Percentiles rank a stretch among this genome's conserved stretches.
Evolutionary conservation across 2,113 vertebrate genomes (phyloP).

Genomic region (Chaetodon trifascialis): DNA sequence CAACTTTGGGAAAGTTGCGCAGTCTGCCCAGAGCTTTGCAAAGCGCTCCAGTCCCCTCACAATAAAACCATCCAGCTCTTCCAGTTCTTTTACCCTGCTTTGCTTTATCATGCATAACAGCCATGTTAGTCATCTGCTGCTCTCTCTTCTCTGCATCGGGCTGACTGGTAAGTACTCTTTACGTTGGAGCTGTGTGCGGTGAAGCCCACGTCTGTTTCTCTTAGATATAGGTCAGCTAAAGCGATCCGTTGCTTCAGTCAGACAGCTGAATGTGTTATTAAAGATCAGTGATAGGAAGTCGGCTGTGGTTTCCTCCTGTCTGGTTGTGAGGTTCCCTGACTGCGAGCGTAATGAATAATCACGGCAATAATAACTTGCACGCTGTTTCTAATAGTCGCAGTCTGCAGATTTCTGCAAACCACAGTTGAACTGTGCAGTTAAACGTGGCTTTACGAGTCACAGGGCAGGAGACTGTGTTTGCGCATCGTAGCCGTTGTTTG

Average conservation of each 20-base stretch:
- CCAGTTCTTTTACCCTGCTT: constrained; percentile 34
- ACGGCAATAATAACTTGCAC: background rate
- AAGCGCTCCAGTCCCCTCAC: constrained; percentile 22
- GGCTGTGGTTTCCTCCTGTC: background rate
- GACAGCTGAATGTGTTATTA: background rate
- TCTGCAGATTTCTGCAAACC: background rate
- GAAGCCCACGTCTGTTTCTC: background rate
- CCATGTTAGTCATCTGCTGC: constrained; percentile 69
- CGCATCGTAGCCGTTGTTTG: constrained; percentile 4
- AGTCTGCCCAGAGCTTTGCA: constrained; percentile 34
- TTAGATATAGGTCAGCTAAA: constrained; percentile 20
- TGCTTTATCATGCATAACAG: constrained; percentile 85
- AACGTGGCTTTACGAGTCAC: constrained; percentile 15
- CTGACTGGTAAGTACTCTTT: constrained; percentile 75
- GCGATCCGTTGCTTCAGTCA: background rate
- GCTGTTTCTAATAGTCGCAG: background rate
- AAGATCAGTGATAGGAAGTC: background rate
- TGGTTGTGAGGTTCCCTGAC: background rate
- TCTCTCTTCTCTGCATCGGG: constrained; percentile 81
- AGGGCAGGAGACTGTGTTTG: constrained; percentile 16
- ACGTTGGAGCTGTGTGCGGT: constrained; percentile 24
- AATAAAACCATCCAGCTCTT: background rate
- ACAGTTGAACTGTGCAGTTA: constrained; percentile 3
- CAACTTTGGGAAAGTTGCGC: constrained; percentile 79
- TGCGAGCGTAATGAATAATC: background rate